Evolutionary conservation across 2,888 invertebrate genomes (phyloP), one percentile per base, ranked within the genome.

Genomic region (Flexamia atlantica): DNA sequence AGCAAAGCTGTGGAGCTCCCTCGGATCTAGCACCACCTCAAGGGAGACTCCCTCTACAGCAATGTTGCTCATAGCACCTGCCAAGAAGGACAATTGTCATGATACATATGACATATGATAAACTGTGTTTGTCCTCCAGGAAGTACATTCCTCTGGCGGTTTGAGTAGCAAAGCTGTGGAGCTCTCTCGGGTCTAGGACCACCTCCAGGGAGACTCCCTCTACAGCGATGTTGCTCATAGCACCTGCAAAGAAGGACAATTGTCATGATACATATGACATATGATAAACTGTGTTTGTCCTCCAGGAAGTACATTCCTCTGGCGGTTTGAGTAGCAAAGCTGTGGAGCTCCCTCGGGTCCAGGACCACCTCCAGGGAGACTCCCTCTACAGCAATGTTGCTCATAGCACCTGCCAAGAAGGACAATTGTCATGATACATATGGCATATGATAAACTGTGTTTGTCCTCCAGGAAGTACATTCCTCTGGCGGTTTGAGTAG

Each of bases 1-100:
- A 32, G 82, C 82, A n/a, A 83, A 83, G 53, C 60, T 83, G 36
- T 76, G 83, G 17, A 83, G 64, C 40, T 83, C 83, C 40, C 76
- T 53, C 3, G 83, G 57, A n/a, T 83, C 76, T n/a, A 83, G 28
- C 23, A 60, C 60, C 25, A 60, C 25, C 60, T 60, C 60, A 5
- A 60, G 60, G 7, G 25, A 4, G 25, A 60, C 17, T 14, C 23
- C 60, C 7, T 60, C 25, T 25, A 25, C 25, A 5, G 25, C 60
- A 7, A 25, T 20, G 17, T 25, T 60, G 25, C 60, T 60, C 60
- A 60, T 60, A 25, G 60, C 60, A 23, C 60, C 60, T 50, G 50
- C 12, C 12, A 17, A 17, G 40, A 5, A 40, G 40, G 57, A 30
- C 64, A 28, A 64, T 23, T 4, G 64, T 25, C 20, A 17, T n/a